Conservation (phyloP, 92 coral and sea anemone species). For the Plumapathes pennacea region DNA sequence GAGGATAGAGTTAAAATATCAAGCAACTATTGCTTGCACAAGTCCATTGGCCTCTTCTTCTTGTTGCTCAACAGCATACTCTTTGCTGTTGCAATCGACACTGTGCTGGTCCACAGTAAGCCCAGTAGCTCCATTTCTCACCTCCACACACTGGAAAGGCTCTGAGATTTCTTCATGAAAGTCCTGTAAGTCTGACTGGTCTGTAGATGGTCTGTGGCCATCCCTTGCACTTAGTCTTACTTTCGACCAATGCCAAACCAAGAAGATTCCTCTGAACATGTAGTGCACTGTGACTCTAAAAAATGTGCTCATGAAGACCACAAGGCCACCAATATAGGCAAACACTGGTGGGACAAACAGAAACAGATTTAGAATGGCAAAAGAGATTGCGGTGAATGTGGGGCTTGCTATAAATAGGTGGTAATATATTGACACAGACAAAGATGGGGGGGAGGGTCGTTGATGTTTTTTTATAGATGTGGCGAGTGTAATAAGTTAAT, state of each 20-base stretch:
- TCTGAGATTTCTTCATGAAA: slow-evolving; percentile 22
- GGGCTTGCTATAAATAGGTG: background rate
- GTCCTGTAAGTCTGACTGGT: slow-evolving; percentile 1
- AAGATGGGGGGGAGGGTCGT: background rate
- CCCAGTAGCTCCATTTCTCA: too few relatives aligned
- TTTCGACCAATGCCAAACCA: slow-evolving; percentile 61
- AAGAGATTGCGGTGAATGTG: too few relatives aligned
- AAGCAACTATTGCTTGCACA: too few relatives aligned
- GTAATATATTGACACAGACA: background rate
- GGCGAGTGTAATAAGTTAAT: too few relatives aligned
- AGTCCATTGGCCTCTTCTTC: too few relatives aligned
- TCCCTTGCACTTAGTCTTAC: slow-evolving; percentile 36
- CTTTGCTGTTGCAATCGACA: too few relatives aligned
- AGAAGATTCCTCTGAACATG: slow-evolving; percentile 53
- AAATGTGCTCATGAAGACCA: slow-evolving; percentile 85
- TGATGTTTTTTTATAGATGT: too few relatives aligned
- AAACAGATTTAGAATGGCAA: background rate
- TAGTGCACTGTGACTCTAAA: slow-evolving; percentile 81
- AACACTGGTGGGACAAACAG: slow-evolving; percentile 57
- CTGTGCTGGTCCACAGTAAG: too few relatives aligned
- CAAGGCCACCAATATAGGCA: slow-evolving; percentile 95
- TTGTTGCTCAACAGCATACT: too few relatives aligned
- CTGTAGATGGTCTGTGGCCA: slow-evolving; percentile 35
- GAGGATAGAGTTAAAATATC: too few relatives aligned
- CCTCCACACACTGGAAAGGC: slow-evolving; percentile 61